A percentile compares a stretch with the other conserved stretches of the same genome.
phyloP scores from a whole-genome alignment of 1,140 invertebrate species.

The Pogonomyrmex californicus region DNA sequence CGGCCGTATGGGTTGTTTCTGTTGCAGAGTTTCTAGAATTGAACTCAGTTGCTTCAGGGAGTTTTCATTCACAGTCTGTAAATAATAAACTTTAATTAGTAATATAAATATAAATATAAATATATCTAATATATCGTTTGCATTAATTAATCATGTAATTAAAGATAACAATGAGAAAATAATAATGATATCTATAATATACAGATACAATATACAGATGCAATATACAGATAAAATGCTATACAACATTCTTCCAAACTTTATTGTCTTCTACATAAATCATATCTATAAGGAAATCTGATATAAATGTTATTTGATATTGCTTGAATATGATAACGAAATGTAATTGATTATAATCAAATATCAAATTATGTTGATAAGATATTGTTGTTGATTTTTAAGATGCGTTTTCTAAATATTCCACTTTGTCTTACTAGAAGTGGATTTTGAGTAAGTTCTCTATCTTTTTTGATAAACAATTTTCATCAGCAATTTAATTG shows the following conservation, averaged over 20 bases:
- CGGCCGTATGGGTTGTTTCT: constrained; percentile 88
- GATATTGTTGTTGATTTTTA: not conserved
- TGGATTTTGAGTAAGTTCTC: not conserved
- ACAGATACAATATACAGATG: not conserved
- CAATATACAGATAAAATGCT: not conserved
- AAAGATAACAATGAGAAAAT: not conserved
- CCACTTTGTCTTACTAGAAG: not conserved
- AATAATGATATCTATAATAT: not conserved
- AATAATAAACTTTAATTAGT: constrained; percentile 63
- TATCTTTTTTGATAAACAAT: not conserved
- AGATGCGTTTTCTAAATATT: not conserved
- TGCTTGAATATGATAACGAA: not conserved
- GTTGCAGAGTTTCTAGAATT: constrained; percentile 92
- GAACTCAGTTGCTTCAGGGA: constrained; percentile 95
- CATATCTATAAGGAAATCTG: not conserved
- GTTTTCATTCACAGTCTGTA: constrained; percentile 95
- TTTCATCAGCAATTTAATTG: not conserved
- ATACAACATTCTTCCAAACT: not conserved
- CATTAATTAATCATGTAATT: not conserved
- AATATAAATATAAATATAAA: not conserved
- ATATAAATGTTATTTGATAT: not conserved
- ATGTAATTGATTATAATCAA: constrained; percentile 5
- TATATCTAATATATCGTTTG: not conserved
- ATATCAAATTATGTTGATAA: not conserved
- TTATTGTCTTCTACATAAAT: not conserved